These are phyloP conservation scores for Characodon lateralis DNA, from an alignment of 2,797 vertebrate species.

Conservation along the genomic window DNA sequence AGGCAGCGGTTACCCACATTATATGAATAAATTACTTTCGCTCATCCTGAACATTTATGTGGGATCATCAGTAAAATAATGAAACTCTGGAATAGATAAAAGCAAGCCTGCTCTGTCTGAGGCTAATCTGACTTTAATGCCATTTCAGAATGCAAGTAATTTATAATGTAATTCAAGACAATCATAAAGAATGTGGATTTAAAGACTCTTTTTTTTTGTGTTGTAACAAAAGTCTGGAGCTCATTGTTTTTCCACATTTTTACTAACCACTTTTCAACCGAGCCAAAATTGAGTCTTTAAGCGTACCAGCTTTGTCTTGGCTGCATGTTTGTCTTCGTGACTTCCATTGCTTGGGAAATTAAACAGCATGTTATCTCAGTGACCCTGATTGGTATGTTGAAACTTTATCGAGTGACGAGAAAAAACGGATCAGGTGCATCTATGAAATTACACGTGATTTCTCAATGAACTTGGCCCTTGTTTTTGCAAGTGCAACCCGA, in stretches of 20 bases:
- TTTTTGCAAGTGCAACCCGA: slow-evolving; percentile 55
- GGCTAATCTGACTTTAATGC: slow-evolving; percentile 28
- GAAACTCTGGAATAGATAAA: slow-evolving; percentile 24
- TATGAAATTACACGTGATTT: slow-evolving; percentile 67
- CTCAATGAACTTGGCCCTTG: slow-evolving; percentile 75
- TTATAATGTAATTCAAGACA: slow-evolving; percentile 33
- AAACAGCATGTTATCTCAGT: slow-evolving; percentile 53
- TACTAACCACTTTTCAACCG: slow-evolving; percentile 22
- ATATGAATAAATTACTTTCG: neutral
- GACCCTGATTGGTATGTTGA: slow-evolving; percentile 52
- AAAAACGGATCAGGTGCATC: slow-evolving; percentile 56
- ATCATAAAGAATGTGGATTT: slow-evolving; percentile 23
- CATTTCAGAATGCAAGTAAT: slow-evolving; percentile 21
- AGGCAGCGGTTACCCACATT: neutral
- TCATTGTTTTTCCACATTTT: slow-evolving; percentile 40
- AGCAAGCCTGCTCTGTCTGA: slow-evolving; percentile 12
- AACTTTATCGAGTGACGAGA: slow-evolving; percentile 41
- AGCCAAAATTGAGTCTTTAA: slow-evolving; percentile 23
- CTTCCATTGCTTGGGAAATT: slow-evolving; percentile 44
- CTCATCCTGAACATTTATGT: slow-evolving; percentile 35
- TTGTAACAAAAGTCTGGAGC: slow-evolving; percentile 30
- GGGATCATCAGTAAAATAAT: slow-evolving; percentile 41
- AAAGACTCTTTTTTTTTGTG: slow-evolving; percentile 38
- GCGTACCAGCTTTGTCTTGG: slow-evolving; percentile 19
- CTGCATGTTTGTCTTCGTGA: slow-evolving; percentile 56